A percentile compares a stretch with the other conserved stretches of the same genome.
phyloP scores from a whole-genome alignment of 2,888 invertebrate species.

The Rhagium mordax region DNA sequence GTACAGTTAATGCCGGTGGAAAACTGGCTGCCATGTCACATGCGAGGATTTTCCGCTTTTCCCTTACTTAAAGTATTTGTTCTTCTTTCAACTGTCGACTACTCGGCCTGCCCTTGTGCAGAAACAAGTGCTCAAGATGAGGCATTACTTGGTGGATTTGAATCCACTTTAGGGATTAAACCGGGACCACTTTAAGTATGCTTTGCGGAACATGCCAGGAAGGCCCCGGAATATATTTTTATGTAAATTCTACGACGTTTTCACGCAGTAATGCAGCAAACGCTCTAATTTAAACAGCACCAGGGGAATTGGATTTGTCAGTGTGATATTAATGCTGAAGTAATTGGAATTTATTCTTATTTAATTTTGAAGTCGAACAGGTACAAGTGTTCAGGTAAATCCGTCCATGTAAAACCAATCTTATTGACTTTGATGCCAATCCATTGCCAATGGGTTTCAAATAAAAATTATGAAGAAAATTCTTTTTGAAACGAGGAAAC shows the following conservation, averaged over 20 bases:
- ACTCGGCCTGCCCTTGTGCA: constrained; percentile 40
- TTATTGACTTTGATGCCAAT: no score
- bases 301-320: not conserved
- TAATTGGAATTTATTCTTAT: not conserved
- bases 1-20: constrained; percentile 55
- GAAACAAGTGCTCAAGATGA: constrained; percentile 57
- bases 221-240: constrained; percentile 27
- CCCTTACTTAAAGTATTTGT: constrained; percentile 53
- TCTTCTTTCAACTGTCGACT: constrained; percentile 43
- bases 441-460: no score
- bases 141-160: constrained; percentile 61
- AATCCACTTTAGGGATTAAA: constrained; percentile 69
- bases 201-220: constrained; percentile 25
- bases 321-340: not conserved
- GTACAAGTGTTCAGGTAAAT: no score
- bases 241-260: constrained; percentile 16
- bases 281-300: not conserved
- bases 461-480: no score
- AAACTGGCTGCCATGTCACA: constrained; percentile 48
- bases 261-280: not conserved
- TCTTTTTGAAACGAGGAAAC: no score
- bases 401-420: no score
- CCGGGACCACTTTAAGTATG: constrained; percentile 52
- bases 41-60: constrained; percentile 47
- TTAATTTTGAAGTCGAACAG: not conserved